Conservation (phyloP, 1,140 invertebrate genomes). For the Steinernema feltiae region DNA sequence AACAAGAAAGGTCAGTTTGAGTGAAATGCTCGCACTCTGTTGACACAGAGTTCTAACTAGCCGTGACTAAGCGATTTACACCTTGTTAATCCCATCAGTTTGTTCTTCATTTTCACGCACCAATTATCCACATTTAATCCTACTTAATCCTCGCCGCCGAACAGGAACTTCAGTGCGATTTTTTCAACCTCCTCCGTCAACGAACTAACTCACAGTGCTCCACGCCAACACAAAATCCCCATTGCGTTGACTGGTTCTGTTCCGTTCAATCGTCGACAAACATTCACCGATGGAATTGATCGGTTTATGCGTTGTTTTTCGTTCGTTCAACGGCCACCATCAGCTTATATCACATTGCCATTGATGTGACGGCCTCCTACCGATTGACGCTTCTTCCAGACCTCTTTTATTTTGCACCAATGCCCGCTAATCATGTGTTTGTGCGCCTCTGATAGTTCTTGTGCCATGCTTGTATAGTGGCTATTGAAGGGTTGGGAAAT, state of each 20-base stretch:
- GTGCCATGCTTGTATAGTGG: too few relatives aligned
- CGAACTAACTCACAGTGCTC: too few relatives aligned
- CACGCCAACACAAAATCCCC: not conserved
- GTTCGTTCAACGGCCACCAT: not conserved
- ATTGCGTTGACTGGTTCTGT: not conserved
- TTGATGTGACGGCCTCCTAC: not conserved
- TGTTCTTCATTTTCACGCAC: not conserved
- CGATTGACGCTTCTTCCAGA: not conserved
- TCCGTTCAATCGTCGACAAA: not conserved
- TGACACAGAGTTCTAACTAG: too few relatives aligned
- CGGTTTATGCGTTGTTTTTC: constrained; percentile 11
- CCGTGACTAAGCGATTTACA: not conserved
- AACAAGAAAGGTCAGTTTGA: not conserved
- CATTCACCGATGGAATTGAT: not conserved
- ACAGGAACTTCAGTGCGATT: not conserved
- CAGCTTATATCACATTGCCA: not conserved
- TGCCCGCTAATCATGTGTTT: too few relatives aligned
- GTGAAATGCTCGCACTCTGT: too few relatives aligned
- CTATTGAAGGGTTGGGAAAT: too few relatives aligned
- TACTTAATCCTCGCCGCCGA: not conserved
- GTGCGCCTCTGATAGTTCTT: too few relatives aligned
- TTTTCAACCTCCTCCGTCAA: not conserved
- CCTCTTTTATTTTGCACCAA: constrained; percentile 9
- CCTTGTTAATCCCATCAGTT: not conserved
- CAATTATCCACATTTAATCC: not conserved